Conservation (phyloP, 2,113 vertebrate genomes). For the Telmatochromis brichardi region DNA sequence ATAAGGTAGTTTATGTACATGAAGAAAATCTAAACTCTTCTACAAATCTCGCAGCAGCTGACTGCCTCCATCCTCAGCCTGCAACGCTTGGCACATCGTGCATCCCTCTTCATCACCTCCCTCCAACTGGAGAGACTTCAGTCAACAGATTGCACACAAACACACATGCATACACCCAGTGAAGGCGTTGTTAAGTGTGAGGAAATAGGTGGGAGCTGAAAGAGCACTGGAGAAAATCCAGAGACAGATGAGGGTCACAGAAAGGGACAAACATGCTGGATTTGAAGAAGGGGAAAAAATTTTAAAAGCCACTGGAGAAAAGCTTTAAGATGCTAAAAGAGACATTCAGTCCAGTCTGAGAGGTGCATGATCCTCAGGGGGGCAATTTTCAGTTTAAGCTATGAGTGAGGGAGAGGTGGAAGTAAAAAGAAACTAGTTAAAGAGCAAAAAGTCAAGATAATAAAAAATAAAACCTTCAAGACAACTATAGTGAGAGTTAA, state of each 20-base stretch:
- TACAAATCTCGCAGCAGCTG: not conserved
- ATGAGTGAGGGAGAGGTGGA: not conserved
- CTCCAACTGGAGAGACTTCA: not conserved
- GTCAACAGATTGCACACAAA: not conserved
- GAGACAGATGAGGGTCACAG: conserved; percentile 12
- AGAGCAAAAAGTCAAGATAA: not conserved
- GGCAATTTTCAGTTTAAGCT: not conserved
- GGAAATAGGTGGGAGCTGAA: not conserved
- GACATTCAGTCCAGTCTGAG: not conserved
- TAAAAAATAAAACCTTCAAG: not conserved
- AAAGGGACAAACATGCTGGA: conserved; percentile 3
- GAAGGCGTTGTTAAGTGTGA: not conserved
- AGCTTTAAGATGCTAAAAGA: not conserved
- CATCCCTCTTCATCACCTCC: conserved; percentile 9
- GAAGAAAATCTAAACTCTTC: not conserved
- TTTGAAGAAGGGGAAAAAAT: conserved; percentile 3
- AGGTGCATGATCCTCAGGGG: not conserved
- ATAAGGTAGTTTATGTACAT: not conserved
- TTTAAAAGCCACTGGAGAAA: not conserved
- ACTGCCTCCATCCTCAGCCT: conserved; percentile 22
- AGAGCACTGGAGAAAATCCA: not conserved
- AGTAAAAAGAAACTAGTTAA: not conserved
- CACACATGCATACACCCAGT: not conserved
- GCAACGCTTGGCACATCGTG: conserved; percentile 3
- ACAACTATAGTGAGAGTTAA: not conserved